Percentiles rank a stretch among this genome's conserved stretches.
Evolutionary conservation across 2,113 vertebrate genomes (phyloP).

Genomic region (Brachionichthys hirsutus): DNA sequence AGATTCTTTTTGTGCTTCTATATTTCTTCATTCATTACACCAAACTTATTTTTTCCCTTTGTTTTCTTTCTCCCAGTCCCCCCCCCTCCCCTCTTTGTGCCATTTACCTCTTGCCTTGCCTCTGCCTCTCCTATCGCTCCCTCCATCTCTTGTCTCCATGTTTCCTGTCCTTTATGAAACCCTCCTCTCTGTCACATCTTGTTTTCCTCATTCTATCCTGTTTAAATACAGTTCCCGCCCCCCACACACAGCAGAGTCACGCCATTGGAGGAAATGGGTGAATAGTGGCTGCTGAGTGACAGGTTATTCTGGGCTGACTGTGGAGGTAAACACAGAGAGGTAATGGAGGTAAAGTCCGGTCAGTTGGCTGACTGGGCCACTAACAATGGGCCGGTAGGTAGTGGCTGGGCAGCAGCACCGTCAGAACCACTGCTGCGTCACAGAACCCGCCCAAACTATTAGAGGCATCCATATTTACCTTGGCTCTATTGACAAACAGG

Average conservation of each 20-base stretch:
- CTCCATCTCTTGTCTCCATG: constrained; percentile 62
- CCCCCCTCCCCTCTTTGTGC: constrained; percentile 17
- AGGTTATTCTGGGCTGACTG: constrained; percentile 66
- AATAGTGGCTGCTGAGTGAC: constrained; percentile 71
- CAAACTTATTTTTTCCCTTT: constrained; percentile 23
- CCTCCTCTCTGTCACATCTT: constrained; percentile 71
- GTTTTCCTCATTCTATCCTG: constrained; percentile 75
- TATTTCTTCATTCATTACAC: constrained; percentile 11
- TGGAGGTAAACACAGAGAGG: constrained; percentile 68
- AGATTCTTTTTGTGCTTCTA: constrained; percentile 1
- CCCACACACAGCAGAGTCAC: constrained; percentile 57
- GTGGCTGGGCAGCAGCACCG: constrained; percentile 1
- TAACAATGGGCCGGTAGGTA: constrained; percentile 54
- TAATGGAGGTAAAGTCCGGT: constrained; percentile 71
- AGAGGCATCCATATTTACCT: too few relatives aligned
- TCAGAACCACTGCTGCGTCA: not conserved
- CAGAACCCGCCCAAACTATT: not conserved
- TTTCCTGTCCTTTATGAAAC: constrained; percentile 73
- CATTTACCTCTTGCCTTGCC: constrained; percentile 8
- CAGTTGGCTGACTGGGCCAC: constrained; percentile 34
- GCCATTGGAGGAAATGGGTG: constrained; percentile 74
- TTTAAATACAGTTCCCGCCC: constrained; percentile 62
- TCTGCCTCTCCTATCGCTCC: constrained; percentile 36
- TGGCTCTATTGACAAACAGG: too few relatives aligned
- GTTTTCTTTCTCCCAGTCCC: not conserved